phyloP scores from a whole-genome alignment of 2,797 vertebrate species.

The Rhincodon typus region DNA sequence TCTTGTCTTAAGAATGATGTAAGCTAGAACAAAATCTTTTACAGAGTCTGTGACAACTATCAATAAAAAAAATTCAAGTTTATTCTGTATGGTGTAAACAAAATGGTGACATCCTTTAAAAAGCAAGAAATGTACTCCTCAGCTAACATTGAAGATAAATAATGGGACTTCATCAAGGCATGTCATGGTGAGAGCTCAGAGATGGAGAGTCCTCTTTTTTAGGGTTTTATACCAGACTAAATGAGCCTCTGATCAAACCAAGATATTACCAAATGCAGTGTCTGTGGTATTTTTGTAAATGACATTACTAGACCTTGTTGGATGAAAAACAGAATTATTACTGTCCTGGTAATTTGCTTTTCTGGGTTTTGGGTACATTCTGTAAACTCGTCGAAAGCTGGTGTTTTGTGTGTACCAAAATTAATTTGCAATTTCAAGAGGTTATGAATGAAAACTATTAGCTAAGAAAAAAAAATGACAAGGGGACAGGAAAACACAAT shows the following conservation, averaged over 20 bases:
- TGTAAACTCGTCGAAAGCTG: neutral
- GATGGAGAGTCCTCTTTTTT: neutral
- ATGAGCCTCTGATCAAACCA: neutral
- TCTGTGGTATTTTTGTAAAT: constrained; percentile 30
- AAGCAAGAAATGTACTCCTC: neutral
- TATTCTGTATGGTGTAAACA: constrained; percentile 33
- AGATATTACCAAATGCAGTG: neutral
- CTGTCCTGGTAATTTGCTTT: constrained; percentile 11
- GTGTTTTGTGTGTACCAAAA: neutral
- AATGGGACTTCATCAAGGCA: neutral
- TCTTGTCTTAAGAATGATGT: constrained; percentile 25
- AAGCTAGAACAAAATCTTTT: constrained; percentile 19
- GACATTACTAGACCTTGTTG: constrained; percentile 1
- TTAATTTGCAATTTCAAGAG: neutral
- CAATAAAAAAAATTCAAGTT: constrained; percentile 22
- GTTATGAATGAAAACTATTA: neutral
- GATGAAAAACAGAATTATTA: neutral
- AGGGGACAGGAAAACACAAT: neutral
- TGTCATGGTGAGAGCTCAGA: neutral
- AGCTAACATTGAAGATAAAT: neutral
- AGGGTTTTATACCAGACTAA: neutral
- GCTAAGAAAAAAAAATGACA: neutral
- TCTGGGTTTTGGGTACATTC: neutral
- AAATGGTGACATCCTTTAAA: constrained; percentile 14
- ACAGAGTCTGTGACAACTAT: constrained; percentile 18